Percentiles rank a stretch among this genome's conserved stretches.
Evolutionary conservation across 2,113 vertebrate species (phyloP).

Genomic region (Helogale parvula): DNA sequence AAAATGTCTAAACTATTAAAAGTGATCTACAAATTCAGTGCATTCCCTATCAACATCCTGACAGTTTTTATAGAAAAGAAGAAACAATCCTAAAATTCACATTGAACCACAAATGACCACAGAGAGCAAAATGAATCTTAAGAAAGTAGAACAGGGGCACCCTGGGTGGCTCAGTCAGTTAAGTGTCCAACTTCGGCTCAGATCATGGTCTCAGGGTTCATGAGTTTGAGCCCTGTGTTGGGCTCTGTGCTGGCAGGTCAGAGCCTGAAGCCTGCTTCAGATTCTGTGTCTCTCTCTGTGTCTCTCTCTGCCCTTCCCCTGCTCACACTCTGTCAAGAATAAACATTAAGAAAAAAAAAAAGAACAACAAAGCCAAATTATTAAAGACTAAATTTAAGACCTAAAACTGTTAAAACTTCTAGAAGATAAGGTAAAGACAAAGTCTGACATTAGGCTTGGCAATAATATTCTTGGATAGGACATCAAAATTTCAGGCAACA

Average conservation of each 20-base stretch:
- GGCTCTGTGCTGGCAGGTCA: no score
- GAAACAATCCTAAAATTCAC: background rate
- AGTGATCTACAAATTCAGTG: background rate
- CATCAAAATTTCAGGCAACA: background rate
- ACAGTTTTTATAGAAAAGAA: background rate
- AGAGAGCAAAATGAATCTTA: background rate
- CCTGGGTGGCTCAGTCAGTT: no score
- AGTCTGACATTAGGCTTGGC: background rate
- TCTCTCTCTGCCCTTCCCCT: no score
- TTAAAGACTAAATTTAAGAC: background rate
- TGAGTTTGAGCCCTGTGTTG: no score
- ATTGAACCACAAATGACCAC: background rate
- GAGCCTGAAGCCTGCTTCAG: no score
- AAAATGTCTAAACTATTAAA: background rate
- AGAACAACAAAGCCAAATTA: no score
- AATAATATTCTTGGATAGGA: background rate
- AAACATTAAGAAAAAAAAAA: no score
- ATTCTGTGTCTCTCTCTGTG: no score
- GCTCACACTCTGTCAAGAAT: no score
- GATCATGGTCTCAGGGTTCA: no score
- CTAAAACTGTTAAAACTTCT: background rate
- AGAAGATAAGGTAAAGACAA: background rate
- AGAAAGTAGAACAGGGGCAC: background rate
- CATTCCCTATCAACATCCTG: background rate
- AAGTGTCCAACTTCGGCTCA: no score